Evolutionary conservation across 1,140 invertebrate genomes (phyloP).

Genomic region (Drosophila sucinea): DNA sequence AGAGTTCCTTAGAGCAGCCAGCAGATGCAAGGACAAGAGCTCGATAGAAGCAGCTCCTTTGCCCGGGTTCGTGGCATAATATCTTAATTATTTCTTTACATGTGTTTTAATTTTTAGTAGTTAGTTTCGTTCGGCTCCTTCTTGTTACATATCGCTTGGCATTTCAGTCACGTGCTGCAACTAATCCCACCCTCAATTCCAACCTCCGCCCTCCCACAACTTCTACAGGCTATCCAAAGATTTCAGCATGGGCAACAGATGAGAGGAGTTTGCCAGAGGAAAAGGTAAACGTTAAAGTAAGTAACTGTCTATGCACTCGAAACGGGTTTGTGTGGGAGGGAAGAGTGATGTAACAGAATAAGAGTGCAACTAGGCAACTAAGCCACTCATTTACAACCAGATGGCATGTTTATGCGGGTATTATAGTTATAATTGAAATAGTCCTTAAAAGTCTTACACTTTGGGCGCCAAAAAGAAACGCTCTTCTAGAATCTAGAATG

Average conservation of each 20-base stretch:
- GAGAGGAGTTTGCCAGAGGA: constrained; percentile 44
- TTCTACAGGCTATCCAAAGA: constrained; percentile 5
- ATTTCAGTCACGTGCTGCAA: constrained; percentile 79
- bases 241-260: constrained; percentile 62
- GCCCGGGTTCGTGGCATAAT: constrained; percentile 60
- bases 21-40: neutral
- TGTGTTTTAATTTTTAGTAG: constrained; percentile 80
- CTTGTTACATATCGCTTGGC: constrained; percentile 35
- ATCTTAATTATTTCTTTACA: constrained; percentile 81
- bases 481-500: too few relatives aligned
- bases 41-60: neutral
- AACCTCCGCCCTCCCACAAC: neutral
- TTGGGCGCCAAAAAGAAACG: neutral
- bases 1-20: neutral
- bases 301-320: constrained; percentile 51
- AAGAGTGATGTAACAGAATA: neutral
- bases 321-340: neutral
- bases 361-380: neutral
- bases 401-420: neutral
- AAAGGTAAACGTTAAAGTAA: constrained; percentile 74
- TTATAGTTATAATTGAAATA: neutral
- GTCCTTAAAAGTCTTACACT: neutral
- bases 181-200: constrained; percentile 46
- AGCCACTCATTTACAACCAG: neutral
- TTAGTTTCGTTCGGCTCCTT: constrained; percentile 46